Base-by-base conservation (phyloP, 2,797 vertebrate species). In the Dermochelys coriacea region DNA sequence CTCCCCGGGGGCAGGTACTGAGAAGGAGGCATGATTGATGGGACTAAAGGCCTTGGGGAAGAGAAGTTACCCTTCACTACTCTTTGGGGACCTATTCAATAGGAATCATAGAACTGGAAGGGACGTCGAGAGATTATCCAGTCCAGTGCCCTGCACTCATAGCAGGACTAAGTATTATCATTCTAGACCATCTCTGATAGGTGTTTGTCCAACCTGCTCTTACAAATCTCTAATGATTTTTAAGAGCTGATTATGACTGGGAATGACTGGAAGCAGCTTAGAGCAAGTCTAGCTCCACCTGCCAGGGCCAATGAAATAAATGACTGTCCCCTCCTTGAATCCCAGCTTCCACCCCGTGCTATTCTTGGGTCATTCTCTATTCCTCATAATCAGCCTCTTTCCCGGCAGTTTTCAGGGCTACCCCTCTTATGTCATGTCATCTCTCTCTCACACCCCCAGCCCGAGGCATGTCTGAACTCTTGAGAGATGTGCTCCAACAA, bases 1-100 rank as follows among this genome's bases (percentile, higher is more conserved):
- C 41, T 34, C 16, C 4, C 16, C 1, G 4, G 18, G 29, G 31
- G 12, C 41, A 45, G 8, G 37, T 12, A 0, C 6, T 29, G 47
- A 79, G 84, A 52, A 54, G 57, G 0, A 0, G 45, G 55, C 50
- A 50, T 47, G 80, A 37, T 0, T 9, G 23, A 19, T 0, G 2
- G 55, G 75, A 79, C 8, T 78, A 1, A 3, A 6, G 37, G 74
- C 74, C 37, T 41, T 15, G 2, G 9, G 12, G 10, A 2, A 91
- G 75, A 85, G 14, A 19, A 71, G 50, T 86, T 47, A 52, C 29
- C 31, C 1, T 0, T 68, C 2, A 1, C 0, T 1, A 21, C 29
- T 21, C 15, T 47, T 16, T 71, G 77, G 37, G 51, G 34, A 71
- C 5, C 3, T 16, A 55, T 1, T 23, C 34, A 49, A n/a, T n/a